Evolutionary conservation across 2,113 vertebrate species (phyloP), one percentile per base, ranked within the genome.

Genomic region (Dascyllus trimaculatus): DNA sequence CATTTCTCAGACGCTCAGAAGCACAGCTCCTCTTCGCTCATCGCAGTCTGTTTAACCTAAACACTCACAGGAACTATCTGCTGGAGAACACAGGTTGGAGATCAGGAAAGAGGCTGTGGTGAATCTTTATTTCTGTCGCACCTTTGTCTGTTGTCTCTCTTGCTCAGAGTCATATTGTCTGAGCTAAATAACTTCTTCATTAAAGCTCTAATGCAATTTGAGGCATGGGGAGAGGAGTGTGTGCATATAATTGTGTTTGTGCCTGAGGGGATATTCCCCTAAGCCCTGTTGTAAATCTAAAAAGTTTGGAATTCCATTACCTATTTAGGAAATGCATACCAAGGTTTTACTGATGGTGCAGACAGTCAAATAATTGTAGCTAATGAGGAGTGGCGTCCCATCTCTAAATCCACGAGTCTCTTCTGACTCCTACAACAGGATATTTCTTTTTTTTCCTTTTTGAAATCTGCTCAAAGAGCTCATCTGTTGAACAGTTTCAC

Each of bases 221-320:
- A 38, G 40, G 45, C 14, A 40, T 46, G 15, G 19, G 18, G 72
- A 67, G 35, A 62, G 26, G 18, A 8, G 29, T 32, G 22, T 45
- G 32, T 49, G 38, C 18, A 29, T 69, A 19, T 88, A 85, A 85
- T 80, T 84, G 65, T 68, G 52, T 87, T 82, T 85, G 60, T 76
- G 80, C 46, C 53, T 5, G 15, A 25, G 57, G 58, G 67, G 59
- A 65, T 61, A 68, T 82, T 85, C 65, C 63, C 75, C 29, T 15
- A 74, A 82, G 77, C 9, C 6, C 24, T 58, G 69, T 43, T 79
- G 72, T 78, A 89, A 66, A 84, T 78, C 78, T 63, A 21, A 81
- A 86, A 85, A 78, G 71, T 83, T 91, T 82, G 11, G 68, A 84
- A 89, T 86, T 68, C 21, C 21, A 82, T 87, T 89, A 81, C 57